Conservation (phyloP, 2,797 vertebrate genomes). For the Acomys russatus region DNA sequence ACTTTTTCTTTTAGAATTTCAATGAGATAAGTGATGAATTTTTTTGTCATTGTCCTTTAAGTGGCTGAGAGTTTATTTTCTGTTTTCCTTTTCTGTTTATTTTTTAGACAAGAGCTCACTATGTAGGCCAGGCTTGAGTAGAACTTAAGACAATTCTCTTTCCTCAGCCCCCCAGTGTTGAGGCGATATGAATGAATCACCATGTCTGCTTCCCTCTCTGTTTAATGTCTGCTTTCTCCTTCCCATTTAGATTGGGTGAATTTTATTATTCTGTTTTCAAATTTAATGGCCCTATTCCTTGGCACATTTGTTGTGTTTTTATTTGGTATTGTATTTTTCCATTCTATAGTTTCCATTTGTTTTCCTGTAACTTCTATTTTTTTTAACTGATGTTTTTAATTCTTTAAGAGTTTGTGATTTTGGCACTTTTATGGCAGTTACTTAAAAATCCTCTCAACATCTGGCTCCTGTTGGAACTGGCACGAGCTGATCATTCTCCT, state of each 20-base stretch:
- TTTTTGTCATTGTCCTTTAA: background rate
- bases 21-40: background rate
- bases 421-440: background rate
- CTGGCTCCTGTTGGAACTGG: background rate
- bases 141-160: background rate
- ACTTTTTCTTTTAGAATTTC: background rate
- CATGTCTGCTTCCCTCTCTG: background rate
- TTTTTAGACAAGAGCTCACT: background rate
- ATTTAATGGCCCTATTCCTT: background rate
- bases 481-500: background rate
- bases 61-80: background rate
- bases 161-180: no score
- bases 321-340: slow-evolving; percentile 17
- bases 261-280: slow-evolving; percentile 2
- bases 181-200: background rate
- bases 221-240: background rate
- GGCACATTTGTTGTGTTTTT: background rate
- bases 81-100: background rate
- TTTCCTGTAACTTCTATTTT: slow-evolving; percentile 18
- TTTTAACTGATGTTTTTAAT: background rate
- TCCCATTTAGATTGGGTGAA: background rate
- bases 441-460: slow-evolving; percentile 1
- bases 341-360: slow-evolving; percentile 3
- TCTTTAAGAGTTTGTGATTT: background rate
- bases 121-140: background rate